A percentile compares a stretch with the other conserved stretches of the same genome.
Evolutionary conservation across 2,113 vertebrate genomes (phyloP).

Genomic region (Ahaetulla prasina): DNA sequence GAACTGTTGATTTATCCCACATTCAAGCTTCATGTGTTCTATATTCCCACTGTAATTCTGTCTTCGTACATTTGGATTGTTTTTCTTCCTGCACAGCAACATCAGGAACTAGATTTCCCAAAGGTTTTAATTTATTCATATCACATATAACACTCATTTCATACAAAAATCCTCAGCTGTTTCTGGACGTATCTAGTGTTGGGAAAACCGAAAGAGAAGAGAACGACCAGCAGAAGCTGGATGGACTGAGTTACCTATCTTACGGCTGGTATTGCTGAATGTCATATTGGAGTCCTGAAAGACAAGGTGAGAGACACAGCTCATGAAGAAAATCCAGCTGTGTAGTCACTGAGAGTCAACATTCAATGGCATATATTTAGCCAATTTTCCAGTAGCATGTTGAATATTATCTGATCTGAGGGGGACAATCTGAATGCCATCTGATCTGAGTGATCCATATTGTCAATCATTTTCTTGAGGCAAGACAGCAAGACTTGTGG

Average conservation of each 20-base stretch:
- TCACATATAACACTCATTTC: background rate
- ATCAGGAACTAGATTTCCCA: background rate
- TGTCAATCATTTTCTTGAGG: background rate
- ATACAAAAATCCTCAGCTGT: background rate
- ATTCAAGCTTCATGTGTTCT: background rate
- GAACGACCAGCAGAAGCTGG: background rate
- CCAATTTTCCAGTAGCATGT: background rate
- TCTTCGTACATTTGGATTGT: background rate
- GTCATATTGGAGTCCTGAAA: background rate
- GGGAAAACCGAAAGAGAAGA: background rate
- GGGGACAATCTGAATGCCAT: background rate
- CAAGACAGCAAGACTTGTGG: background rate
- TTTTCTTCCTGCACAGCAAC: background rate
- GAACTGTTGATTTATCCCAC: background rate
- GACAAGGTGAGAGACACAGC: background rate
- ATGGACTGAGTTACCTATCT: background rate
- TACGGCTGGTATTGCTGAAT: background rate
- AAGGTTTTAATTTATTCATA: background rate
- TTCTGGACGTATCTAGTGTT: background rate
- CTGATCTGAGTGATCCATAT: background rate
- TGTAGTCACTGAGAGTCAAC: background rate
- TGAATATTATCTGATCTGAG: background rate
- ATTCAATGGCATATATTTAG: background rate
- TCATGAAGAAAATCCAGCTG: background rate
- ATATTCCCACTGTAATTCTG: background rate